A percentile compares a stretch with the other conserved stretches of the same genome.
Evolutionary conservation across 2,888 invertebrate genomes (phyloP).

Genomic region (Ramazzottius varieornatus): DNA sequence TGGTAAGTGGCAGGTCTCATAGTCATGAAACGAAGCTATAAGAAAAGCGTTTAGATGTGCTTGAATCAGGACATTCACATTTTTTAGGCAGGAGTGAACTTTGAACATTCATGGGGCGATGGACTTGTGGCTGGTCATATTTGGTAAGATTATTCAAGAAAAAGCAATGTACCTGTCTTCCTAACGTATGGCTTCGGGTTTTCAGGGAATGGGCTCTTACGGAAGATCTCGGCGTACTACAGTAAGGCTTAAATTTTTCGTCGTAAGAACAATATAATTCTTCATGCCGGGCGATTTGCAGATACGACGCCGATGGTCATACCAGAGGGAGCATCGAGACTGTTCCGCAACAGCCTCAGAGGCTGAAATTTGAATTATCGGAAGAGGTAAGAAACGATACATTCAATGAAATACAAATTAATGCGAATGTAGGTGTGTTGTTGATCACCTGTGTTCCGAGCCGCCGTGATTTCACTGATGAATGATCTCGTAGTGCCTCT

Average conservation of each 20-base stretch:
- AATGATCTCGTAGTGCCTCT: conserved; percentile 27
- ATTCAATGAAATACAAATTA: not conserved
- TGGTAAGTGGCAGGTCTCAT: conserved; percentile 29
- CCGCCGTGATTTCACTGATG: conserved; percentile 4
- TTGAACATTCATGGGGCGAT: conserved; percentile 95
- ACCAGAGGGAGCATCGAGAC: conserved; percentile 44
- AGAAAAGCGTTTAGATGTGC: no score
- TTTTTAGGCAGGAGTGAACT: conserved; percentile 73
- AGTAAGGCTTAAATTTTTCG: no score
- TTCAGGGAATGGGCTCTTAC: conserved; percentile 46
- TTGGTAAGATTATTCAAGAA: no score
- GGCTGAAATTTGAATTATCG: conserved; percentile 56
- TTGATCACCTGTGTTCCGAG: conserved; percentile 5
- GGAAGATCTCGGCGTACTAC: conserved; percentile 19
- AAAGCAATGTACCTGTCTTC: no score
- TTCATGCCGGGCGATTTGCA: no score
- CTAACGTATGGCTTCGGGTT: conserved; percentile 82
- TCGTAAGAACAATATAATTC: no score
- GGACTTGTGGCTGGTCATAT: no score
- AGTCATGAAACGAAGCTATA: no score
- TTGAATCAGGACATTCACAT: no score
- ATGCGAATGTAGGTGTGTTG: not conserved
- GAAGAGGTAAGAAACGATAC: conserved; percentile 14
- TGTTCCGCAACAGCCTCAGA: conserved; percentile 49
- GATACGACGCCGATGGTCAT: conserved; percentile 39